These are phyloP conservation scores for Sebastes itinus DNA, from an alignment of 2,797 vertebrate species.

Conservation along the genomic window DNA sequence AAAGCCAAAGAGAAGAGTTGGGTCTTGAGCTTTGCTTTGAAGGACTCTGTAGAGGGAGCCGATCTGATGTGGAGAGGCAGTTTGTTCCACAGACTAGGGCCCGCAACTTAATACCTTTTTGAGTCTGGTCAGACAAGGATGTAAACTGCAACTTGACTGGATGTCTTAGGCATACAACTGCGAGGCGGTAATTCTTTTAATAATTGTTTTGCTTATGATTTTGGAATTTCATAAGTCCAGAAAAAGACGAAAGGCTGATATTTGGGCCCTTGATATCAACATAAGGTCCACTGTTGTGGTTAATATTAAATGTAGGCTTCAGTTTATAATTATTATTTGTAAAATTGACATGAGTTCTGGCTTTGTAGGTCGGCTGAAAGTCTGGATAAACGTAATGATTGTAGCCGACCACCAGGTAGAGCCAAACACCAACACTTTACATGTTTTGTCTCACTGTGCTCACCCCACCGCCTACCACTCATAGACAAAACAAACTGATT, in stretches of 20 bases:
- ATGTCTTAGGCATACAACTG: neutral
- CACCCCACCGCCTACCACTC: neutral
- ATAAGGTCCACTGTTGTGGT: neutral
- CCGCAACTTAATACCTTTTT: no score
- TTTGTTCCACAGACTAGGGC: no score
- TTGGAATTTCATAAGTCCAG: neutral
- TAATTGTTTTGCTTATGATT: neutral
- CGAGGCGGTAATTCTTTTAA: no score
- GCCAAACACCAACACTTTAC: neutral
- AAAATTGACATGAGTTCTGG: neutral
- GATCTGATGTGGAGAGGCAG: no score
- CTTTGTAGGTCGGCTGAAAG: neutral
- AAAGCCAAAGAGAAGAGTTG: no score
- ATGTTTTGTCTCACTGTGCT: neutral
- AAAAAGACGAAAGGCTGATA: neutral
- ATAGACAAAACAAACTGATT: constrained; percentile 13
- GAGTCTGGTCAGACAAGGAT: no score
- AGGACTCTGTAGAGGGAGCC: no score
- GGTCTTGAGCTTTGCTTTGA: no score
- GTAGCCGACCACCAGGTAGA: constrained; percentile 34
- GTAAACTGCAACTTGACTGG: no score
- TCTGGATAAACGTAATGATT: fast-evolving
- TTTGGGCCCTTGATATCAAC: neutral
- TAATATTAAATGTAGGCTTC: neutral
- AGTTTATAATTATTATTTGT: neutral